Evolutionary conservation across 2,888 invertebrate genomes (phyloP).

Genomic region (Onthophagus sagittarius): DNA sequence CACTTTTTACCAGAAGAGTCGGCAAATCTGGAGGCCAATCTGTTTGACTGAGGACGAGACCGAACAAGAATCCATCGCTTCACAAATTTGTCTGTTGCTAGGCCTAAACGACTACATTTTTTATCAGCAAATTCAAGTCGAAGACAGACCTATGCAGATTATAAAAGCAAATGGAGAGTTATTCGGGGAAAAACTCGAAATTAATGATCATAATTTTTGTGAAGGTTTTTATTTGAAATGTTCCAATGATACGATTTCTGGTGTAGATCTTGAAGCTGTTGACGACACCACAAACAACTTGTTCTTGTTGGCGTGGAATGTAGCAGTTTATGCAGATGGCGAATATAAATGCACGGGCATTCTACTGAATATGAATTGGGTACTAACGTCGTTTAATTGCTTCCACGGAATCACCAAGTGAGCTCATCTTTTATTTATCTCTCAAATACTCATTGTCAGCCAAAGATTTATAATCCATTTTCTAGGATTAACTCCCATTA

Average conservation of each 20-base stretch:
- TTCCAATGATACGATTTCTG: slow-evolving; percentile 41
- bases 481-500: slow-evolving; percentile 57
- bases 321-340: slow-evolving; percentile 68
- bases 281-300: slow-evolving; percentile 17
- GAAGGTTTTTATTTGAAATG: slow-evolving; percentile 56
- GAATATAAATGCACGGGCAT: slow-evolving; percentile 66
- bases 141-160: slow-evolving; percentile 10
- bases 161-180: neutral
- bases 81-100: slow-evolving; percentile 61
- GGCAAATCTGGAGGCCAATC: slow-evolving; percentile 61
- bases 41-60: slow-evolving; percentile 48
- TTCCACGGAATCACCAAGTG: slow-evolving; percentile 46
- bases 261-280: slow-evolving; percentile 19
- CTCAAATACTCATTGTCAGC: neutral
- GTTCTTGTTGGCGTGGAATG: slow-evolving; percentile 67
- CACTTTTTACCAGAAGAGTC: slow-evolving; percentile 52
- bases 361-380: slow-evolving; percentile 64
- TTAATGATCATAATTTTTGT: slow-evolving; percentile 41
- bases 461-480: slow-evolving; percentile 18
- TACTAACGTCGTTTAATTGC: slow-evolving; percentile 56
- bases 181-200: neutral
- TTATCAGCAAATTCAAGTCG: slow-evolving; percentile 26
- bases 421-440: slow-evolving; percentile 29
- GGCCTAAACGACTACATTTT: slow-evolving; percentile 56
- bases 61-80: slow-evolving; percentile 51